phyloP scores from a whole-genome alignment of 1,140 invertebrate species.

The Pogonomyrmex barbatus region DNA sequence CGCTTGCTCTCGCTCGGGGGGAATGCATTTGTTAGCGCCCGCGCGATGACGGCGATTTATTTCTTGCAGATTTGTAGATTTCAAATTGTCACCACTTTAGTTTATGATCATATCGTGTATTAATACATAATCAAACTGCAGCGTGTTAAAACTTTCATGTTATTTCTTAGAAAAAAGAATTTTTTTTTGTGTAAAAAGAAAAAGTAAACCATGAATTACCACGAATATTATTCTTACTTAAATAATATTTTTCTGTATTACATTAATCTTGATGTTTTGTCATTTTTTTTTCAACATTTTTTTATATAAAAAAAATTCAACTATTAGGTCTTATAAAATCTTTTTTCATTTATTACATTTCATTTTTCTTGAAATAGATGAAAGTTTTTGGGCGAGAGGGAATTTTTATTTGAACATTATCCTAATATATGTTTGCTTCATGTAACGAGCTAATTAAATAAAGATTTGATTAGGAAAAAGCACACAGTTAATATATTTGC shows the following conservation, averaged over 20 bases:
- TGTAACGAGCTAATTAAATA: background rate
- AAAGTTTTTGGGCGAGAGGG: background rate
- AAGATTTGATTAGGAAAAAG: background rate
- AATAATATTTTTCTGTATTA: background rate
- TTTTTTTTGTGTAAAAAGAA: background rate
- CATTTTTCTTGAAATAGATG: background rate
- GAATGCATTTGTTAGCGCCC: background rate
- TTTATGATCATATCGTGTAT: slow-evolving; percentile 8
- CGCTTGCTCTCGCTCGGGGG: slow-evolving; percentile 10
- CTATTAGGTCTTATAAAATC: background rate
- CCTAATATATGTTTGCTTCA: background rate
- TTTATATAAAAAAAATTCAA: too few relatives aligned
- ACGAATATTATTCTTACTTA: background rate
- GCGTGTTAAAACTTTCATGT: background rate
- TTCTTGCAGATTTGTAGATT: slow-evolving; percentile 36
- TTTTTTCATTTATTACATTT: background rate
- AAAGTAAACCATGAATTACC: background rate
- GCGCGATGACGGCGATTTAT: slow-evolving; percentile 39
- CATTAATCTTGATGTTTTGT: background rate
- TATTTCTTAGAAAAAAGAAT: background rate
- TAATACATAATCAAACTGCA: slow-evolving; percentile 6
- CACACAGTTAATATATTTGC: background rate
- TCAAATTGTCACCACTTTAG: background rate
- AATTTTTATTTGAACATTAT: background rate
- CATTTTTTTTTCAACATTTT: background rate